Percentiles rank a stretch among this genome's conserved stretches.
Evolutionary conservation across 2,888 invertebrate genomes (phyloP).

Genomic region (Scaptomyza tumidula): DNA sequence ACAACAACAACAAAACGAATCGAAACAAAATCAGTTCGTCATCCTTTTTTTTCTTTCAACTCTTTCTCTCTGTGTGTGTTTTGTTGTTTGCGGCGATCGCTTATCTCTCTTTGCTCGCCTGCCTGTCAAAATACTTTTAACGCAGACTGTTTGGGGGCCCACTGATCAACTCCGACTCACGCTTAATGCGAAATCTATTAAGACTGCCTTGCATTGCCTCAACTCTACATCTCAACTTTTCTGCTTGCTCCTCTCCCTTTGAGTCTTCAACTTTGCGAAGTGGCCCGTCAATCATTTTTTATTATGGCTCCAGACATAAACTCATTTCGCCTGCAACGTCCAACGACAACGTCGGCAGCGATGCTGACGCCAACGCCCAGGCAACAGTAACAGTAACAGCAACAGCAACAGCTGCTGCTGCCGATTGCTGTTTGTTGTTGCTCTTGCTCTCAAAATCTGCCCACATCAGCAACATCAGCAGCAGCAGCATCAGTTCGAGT

Average conservation of each 20-base stretch:
- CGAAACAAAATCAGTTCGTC: constrained; percentile 72
- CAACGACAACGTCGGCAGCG: constrained; percentile 39
- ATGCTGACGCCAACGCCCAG: constrained; percentile 57
- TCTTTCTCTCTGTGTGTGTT: neutral
- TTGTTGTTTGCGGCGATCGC: constrained; percentile 56
- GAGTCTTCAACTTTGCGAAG: constrained; percentile 51
- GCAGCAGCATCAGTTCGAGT: constrained; percentile 48
- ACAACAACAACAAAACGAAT: constrained; percentile 22
- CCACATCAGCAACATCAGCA: constrained; percentile 64
- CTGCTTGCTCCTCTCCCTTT: constrained; percentile 1
- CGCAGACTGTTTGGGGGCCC: constrained; percentile 50
- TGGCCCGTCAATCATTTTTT: constrained; percentile 79
- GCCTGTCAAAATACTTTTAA: constrained; percentile 79
- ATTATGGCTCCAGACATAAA: constrained; percentile 77
- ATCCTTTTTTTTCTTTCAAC: constrained; percentile 39
- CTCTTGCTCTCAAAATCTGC: constrained; percentile 49
- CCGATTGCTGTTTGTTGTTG: constrained; percentile 30
- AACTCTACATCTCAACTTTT: constrained; percentile 16
- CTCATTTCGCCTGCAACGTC: constrained; percentile 75
- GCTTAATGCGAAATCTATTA: constrained; percentile 80
- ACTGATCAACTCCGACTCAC: constrained; percentile 30
- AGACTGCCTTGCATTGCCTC: constrained; percentile 46
- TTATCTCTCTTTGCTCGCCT: constrained; percentile 52
- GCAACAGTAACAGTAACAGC: constrained; percentile 35
- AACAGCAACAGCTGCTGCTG: constrained; percentile 23